Percentiles rank a stretch among this genome's conserved stretches.
phyloP scores from a whole-genome alignment of 2,113 vertebrate genomes.

The Oceanites oceanicus region DNA sequence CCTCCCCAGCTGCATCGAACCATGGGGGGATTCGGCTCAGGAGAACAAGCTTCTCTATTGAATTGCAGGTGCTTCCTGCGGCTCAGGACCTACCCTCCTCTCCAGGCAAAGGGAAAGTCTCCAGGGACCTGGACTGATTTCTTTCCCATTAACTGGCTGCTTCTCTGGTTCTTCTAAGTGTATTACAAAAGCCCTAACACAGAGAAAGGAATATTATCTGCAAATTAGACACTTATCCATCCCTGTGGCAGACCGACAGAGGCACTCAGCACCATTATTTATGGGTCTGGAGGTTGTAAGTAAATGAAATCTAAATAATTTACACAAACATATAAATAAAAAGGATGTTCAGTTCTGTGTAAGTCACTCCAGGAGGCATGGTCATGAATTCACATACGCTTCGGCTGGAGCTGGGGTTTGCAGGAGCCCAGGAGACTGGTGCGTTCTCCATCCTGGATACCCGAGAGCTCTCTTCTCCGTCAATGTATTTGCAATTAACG shows the following conservation, averaged over 20 bases:
- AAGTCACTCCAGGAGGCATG: not conserved
- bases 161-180: not conserved
- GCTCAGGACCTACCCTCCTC: not conserved
- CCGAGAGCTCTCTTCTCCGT: not conserved
- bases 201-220: not conserved
- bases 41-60: not conserved
- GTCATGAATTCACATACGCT: not conserved
- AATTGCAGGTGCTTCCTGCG: conserved; percentile 20
- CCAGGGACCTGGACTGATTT: not conserved
- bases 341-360: not conserved
- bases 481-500: not conserved
- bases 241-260: not conserved
- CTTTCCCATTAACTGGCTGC: conserved; percentile 7
- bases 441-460: not conserved
- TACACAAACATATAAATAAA: not conserved
- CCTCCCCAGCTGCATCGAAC: not conserved
- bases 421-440: not conserved
- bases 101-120: not conserved
- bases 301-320: conserved; percentile 10
- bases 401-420: not conserved
- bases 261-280: not conserved
- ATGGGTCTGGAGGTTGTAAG: not conserved
- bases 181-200: not conserved
- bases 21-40: not conserved
- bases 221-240: not conserved